Percentiles rank a stretch among this genome's conserved stretches.
These are phyloP conservation scores for Melangyna quadrimaculata DNA, from an alignment of 2,888 invertebrate genomes.

Conservation along the genomic window DNA sequence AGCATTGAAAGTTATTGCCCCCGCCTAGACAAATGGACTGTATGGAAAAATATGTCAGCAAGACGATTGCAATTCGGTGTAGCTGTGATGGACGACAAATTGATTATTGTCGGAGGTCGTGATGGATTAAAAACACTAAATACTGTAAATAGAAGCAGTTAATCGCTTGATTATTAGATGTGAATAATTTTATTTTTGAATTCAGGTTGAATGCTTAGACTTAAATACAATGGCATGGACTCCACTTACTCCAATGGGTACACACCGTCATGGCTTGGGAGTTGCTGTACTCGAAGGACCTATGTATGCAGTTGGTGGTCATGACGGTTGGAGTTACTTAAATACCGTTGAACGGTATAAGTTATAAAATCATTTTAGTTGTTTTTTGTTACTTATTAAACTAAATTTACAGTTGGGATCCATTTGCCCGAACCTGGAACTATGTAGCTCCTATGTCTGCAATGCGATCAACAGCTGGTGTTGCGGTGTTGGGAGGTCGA, in stretches of 20 bases:
- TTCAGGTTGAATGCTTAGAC: constrained; percentile 92
- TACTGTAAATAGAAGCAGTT: constrained; percentile 82
- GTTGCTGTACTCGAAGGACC: constrained; percentile 90
- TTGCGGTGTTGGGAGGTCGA: constrained; percentile 91
- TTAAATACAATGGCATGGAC: constrained; percentile 90
- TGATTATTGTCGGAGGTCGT: constrained; percentile 94
- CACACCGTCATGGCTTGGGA: constrained; percentile 91
- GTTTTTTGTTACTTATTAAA: not conserved
- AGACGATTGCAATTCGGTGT: constrained; percentile 94
- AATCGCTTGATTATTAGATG: not conserved
- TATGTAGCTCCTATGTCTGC: constrained; percentile 94
- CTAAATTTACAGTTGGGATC: constrained; percentile 87
- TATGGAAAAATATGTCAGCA: constrained; percentile 80
- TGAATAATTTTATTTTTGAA: not conserved
- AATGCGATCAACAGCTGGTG: constrained; percentile 92
- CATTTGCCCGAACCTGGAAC: constrained; percentile 92
- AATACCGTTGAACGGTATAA: constrained; percentile 91
- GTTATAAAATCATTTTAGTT: not conserved
- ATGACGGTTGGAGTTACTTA: constrained; percentile 93
- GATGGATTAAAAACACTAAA: constrained; percentile 97
- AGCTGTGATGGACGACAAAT: constrained; percentile 90
- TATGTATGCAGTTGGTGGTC: constrained; percentile 96
- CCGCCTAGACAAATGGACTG: constrained; percentile 79
- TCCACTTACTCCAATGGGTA: constrained; percentile 92
- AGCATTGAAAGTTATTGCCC: constrained; percentile 92